A percentile compares a stretch with the other conserved stretches of the same genome.
These are phyloP conservation scores for Lepidochrysops patricia DNA, from an alignment of 2,888 invertebrate species.

Conservation along the genomic window DNA sequence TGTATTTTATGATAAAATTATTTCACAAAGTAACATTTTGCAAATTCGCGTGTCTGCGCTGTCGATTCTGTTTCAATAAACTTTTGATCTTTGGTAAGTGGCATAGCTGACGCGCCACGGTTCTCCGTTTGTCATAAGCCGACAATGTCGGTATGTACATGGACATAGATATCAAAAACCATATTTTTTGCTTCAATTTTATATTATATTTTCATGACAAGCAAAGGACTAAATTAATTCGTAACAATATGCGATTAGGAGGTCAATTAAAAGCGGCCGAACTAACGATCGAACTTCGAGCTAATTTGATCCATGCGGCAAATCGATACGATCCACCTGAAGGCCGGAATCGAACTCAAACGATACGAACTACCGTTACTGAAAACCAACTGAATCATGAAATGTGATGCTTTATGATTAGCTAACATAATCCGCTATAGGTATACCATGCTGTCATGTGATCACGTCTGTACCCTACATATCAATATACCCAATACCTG, in stretches of 20 bases:
- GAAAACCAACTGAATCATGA: too few species aligned
- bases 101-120: slow-evolving; percentile 24
- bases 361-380: too few species aligned
- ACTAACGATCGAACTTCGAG: too few species aligned
- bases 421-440: too few species aligned
- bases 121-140: slow-evolving; percentile 24
- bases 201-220: background rate
- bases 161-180: slow-evolving; percentile 23
- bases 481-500: too few species aligned
- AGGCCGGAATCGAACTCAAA: too few species aligned
- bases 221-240: background rate
- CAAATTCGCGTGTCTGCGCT: background rate
- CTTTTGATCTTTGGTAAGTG: background rate
- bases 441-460: too few species aligned
- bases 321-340: too few species aligned
- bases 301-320: too few species aligned
- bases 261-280: background rate
- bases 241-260: too few species aligned
- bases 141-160: slow-evolving; percentile 24
- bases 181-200: slow-evolving; percentile 16
- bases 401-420: too few species aligned
- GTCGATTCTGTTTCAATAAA: background rate
- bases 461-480: too few species aligned
- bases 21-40: background rate
- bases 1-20: background rate